Conservation (phyloP, 2,888 invertebrate genomes). For the Limenitis camilla region DNA sequence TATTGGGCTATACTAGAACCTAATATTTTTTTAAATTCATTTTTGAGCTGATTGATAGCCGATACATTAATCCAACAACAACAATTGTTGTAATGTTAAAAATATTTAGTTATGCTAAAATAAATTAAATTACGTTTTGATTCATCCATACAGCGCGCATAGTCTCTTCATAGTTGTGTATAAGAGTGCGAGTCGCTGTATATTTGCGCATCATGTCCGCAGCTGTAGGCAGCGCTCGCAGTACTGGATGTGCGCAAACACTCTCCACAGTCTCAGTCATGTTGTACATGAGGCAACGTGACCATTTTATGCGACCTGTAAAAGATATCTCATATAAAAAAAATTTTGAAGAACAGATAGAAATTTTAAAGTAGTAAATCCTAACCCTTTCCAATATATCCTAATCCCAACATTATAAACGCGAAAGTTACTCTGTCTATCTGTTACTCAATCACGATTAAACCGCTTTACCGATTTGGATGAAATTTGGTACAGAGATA, state of each 20-base stretch:
- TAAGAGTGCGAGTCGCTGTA: conserved; percentile 80
- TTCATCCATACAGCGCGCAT: conserved; percentile 90
- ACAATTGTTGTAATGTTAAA: no score
- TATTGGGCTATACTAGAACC: no score
- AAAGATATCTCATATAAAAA: conserved; percentile 20
- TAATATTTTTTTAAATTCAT: no score
- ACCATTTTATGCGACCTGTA: conserved; percentile 85
- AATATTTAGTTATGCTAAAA: not conserved
- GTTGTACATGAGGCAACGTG: conserved; percentile 85
- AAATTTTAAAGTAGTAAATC: no score
- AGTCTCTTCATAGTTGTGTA: conserved; percentile 84
- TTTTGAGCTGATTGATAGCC: no score
- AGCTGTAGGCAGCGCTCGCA: conserved; percentile 82
- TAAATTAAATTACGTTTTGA: conserved; percentile 77
- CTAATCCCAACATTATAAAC: no score
- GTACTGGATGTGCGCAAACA: conserved; percentile 83
- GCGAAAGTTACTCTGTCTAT: no score
- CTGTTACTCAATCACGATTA: no score
- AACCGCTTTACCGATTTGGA: no score
- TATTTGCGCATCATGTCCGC: conserved; percentile 84
- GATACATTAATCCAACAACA: no score
- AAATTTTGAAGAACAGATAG: not conserved
- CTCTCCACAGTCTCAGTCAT: conserved; percentile 87
- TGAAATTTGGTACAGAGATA: no score
- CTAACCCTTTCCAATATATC: no score